Evolutionary conservation across 1,140 invertebrate genomes (phyloP).

Genomic region (Macrotrachela quadricornifera): DNA sequence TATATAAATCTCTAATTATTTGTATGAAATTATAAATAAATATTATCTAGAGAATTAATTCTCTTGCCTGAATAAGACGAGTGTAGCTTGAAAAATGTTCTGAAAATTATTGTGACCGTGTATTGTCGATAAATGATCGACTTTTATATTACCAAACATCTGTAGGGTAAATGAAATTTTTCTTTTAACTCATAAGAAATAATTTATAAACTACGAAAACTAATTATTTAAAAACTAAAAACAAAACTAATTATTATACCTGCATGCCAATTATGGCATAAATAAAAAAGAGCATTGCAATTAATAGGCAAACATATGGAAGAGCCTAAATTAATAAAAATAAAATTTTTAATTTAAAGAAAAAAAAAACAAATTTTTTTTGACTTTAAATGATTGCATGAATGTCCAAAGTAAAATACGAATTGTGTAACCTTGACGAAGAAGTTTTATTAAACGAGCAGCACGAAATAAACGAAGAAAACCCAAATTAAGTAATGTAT

Average conservation of each 20-base stretch:
- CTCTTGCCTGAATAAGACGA: constrained; percentile 12
- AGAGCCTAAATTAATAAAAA: constrained; percentile 47
- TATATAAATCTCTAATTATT: no score
- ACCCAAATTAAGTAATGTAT: constrained; percentile 60
- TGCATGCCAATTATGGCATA: constrained; percentile 99
- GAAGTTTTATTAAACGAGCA: constrained; percentile 88
- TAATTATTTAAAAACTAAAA: no score
- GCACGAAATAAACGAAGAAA: constrained; percentile 94
- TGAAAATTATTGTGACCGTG: constrained; percentile 13
- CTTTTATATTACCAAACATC: constrained; percentile 86
- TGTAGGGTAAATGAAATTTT: constrained; percentile 25
- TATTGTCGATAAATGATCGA: constrained; percentile 31
- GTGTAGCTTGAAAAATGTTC: constrained; percentile 10
- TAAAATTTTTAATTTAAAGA: constrained; percentile 2
- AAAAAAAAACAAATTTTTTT: constrained; percentile 4
- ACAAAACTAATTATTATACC: constrained; percentile 36
- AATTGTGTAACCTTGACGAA: constrained; percentile 97
- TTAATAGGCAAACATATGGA: constrained; percentile 98
- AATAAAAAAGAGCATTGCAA: constrained; percentile 99
- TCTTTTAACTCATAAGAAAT: no score
- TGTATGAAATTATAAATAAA: no score
- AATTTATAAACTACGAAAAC: no score
- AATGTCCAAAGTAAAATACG: constrained; percentile 98
- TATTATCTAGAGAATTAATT: no score
- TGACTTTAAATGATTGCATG: constrained; percentile 94